phyloP scores from a whole-genome alignment of 2,888 invertebrate species.

The Apodemia hepburni region DNA sequence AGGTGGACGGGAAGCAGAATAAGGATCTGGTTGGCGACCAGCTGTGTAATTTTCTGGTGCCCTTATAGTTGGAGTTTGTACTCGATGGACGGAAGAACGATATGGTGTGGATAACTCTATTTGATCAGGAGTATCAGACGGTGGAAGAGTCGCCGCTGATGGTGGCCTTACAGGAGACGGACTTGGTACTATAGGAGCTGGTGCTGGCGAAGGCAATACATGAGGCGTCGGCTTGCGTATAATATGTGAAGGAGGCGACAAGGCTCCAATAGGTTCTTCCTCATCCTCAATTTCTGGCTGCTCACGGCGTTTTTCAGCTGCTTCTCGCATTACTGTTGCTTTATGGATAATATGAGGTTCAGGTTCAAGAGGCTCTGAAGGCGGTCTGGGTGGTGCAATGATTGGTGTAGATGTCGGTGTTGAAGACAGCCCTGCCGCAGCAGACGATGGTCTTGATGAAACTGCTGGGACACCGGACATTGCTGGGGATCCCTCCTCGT shows the following conservation, averaged over 20 bases:
- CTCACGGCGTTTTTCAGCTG: conserved; percentile 69
- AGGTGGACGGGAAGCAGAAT: conserved; percentile 59
- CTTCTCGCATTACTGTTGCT: conserved; percentile 76
- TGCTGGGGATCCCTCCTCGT: conserved; percentile 64
- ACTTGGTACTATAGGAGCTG: conserved; percentile 48
- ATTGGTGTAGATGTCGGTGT: conserved; percentile 50
- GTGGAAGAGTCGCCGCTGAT: conserved; percentile 47
- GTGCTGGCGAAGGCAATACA: conserved; percentile 60
- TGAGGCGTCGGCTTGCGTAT: conserved; percentile 66
- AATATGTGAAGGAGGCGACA: conserved; percentile 73
- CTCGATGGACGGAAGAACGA: conserved; percentile 50
- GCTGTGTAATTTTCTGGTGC: conserved; percentile 59
- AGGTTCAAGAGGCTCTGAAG: conserved; percentile 72
- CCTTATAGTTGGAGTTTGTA: conserved; percentile 57
- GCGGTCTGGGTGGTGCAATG: conserved; percentile 67
- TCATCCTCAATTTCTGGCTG: conserved; percentile 68
- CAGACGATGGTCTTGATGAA: conserved; percentile 72
- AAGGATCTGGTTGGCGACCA: conserved; percentile 63
- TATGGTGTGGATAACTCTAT: conserved; percentile 48
- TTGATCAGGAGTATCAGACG: conserved; percentile 47
- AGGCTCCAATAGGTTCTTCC: conserved; percentile 56
- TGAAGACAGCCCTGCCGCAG: conserved; percentile 64
- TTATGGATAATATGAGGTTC: conserved; percentile 78
- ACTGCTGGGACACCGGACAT: conserved; percentile 66
- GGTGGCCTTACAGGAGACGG: conserved; percentile 46